Conservation (phyloP, 2,797 vertebrate genomes). For the Rhynchonycteris naso region DNA sequence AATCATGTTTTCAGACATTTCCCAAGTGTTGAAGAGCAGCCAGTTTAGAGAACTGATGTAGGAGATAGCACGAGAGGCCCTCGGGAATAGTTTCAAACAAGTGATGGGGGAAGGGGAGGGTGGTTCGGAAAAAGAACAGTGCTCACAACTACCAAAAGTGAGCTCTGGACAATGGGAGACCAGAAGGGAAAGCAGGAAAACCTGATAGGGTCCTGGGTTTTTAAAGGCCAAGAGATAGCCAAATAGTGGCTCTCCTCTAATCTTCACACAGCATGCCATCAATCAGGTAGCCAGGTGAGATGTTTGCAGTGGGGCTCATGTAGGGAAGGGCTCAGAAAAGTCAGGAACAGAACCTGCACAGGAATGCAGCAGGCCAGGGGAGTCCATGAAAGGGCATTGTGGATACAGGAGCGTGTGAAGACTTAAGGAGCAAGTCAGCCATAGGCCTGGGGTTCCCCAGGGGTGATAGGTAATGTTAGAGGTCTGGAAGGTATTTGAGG, state of each 20-base stretch:
- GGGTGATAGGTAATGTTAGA: neutral
- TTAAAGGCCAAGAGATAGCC: neutral
- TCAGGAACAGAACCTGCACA: neutral
- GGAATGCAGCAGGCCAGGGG: neutral
- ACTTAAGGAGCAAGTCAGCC: neutral
- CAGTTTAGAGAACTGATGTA: neutral
- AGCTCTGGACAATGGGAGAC: neutral
- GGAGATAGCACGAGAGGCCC: too few species aligned
- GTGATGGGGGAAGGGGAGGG: too few species aligned
- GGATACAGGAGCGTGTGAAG: neutral
- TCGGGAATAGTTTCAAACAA: too few species aligned
- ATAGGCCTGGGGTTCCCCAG: neutral
- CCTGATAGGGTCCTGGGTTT: neutral
- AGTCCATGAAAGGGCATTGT: neutral
- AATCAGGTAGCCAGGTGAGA: accelerated
- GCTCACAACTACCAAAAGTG: neutral
- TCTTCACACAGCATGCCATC: neutral
- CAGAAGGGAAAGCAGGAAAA: neutral
- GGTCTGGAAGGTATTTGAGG: accelerated
- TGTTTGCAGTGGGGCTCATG: too few species aligned
- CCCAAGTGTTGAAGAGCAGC: neutral
- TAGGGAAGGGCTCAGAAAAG: neutral
- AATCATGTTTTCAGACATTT: neutral
- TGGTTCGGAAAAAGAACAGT: neutral
- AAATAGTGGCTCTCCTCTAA: neutral